These are phyloP conservation scores for Gryon sp. DNA, from an alignment of 1,140 invertebrate species.

Conservation along the genomic window DNA sequence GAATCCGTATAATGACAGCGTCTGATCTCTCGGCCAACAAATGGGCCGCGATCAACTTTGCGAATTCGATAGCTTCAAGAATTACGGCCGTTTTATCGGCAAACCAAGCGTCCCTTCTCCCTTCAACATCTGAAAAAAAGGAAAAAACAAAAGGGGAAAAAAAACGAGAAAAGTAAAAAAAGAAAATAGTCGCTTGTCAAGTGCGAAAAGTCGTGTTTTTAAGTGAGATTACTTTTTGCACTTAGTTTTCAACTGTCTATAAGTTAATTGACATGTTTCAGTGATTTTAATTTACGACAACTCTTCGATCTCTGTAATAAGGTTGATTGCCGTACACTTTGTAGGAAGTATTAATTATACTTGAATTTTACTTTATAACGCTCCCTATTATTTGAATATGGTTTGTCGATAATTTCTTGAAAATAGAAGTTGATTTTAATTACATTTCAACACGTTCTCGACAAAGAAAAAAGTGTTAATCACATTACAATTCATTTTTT, in stretches of 20 bases:
- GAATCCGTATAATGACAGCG: slow-evolving; percentile 47
- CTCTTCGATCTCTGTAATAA: background rate
- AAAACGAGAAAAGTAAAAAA: background rate
- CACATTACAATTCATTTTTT: too few species aligned
- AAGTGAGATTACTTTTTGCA: slow-evolving; percentile 41
- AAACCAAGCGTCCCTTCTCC: too few species aligned
- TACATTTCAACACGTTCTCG: too few species aligned
- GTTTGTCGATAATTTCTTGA: too few species aligned
- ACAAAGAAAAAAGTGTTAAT: too few species aligned
- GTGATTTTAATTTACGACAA: background rate
- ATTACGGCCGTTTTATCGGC: slow-evolving; percentile 28
- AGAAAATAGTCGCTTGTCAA: slow-evolving; percentile 23
- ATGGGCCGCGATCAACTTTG: slow-evolving; percentile 36
- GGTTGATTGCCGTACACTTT: background rate
- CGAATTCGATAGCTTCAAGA: slow-evolving; percentile 30
- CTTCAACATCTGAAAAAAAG: background rate
- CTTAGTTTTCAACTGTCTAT: slow-evolving; percentile 32
- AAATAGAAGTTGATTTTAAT: too few species aligned
- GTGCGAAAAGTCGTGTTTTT: slow-evolving; percentile 22
- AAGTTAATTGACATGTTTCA: slow-evolving; percentile 8
- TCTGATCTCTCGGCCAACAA: slow-evolving; percentile 46
- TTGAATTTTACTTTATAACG: too few species aligned
- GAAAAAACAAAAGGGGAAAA: background rate
- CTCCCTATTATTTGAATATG: too few species aligned
- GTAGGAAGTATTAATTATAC: too few species aligned